Evolutionary conservation across 2,113 vertebrate genomes (phyloP).

Genomic region (Helogale parvula): DNA sequence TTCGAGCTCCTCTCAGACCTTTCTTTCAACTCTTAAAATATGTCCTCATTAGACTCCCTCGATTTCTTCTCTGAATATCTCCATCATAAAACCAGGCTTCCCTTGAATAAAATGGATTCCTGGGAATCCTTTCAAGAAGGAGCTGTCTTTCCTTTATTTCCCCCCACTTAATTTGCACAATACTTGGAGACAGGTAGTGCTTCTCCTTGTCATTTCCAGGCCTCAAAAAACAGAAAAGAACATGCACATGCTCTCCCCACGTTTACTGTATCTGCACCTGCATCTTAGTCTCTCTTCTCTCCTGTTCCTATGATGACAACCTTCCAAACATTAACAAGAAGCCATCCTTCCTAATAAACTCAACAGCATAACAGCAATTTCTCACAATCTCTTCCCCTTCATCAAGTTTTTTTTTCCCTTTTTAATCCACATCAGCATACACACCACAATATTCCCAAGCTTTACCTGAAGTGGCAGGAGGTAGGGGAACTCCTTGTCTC

Average conservation of each 20-base stretch:
- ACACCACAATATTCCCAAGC: background rate
- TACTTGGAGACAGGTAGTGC: background rate
- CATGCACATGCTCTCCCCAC: background rate
- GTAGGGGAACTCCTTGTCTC: rapidly evolving
- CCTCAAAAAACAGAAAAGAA: background rate
- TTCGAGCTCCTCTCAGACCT: background rate
- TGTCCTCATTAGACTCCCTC: background rate
- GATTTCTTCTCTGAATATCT: background rate
- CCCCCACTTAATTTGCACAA: background rate
- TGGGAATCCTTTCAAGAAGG: background rate
- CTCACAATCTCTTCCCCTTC: background rate
- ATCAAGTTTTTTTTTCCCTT: background rate
- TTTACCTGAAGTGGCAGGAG: background rate
- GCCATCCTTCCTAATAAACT: background rate
- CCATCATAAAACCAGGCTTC: background rate
- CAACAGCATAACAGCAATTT: background rate
- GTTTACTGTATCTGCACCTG: background rate
- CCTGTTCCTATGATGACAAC: background rate
- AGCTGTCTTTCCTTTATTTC: background rate
- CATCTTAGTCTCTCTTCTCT: background rate
- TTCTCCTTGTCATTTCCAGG: background rate
- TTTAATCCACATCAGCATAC: background rate
- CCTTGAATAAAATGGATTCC: background rate
- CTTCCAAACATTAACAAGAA: background rate
- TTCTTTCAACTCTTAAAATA: background rate